Evolutionary conservation across 2,797 vertebrate genomes (phyloP), one percentile per base, ranked within the genome.

Genomic region (Sebastiscus albofasciatus): DNA sequence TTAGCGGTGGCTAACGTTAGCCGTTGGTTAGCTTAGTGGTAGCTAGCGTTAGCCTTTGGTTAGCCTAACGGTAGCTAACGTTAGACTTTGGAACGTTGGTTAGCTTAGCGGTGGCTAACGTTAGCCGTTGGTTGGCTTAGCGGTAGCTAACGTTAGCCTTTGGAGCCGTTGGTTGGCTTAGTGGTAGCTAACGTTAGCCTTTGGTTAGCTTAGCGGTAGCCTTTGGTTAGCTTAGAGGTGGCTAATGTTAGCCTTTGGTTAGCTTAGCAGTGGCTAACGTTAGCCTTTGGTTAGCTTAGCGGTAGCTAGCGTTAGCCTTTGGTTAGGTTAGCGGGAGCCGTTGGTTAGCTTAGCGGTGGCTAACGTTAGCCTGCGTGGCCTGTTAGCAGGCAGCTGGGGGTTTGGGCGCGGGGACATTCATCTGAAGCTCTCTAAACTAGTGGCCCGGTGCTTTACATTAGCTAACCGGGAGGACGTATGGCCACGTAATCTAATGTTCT

Each of bases 311-410:
- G 56, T 42, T 33, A 4, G 34, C 34, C 34, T 0, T 12, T 12
- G 11, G 3, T 11, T 34, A 34, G 4, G 10, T 34, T 11, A 0
- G 10, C 0, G 34, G 42, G 34, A 22, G 91, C 81, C 34, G 0
- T 12, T 36, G 34, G 34, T 36, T 36, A 36, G 2, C 33, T 33
- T 33, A 33, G 33, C 3, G 8, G 0, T 33, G 1, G 31, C 31
- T 31, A 31, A 1, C 33, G 33, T 9, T 33, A 33, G 33, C 79
- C 22, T 64, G 49, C 52, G 36, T 24, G 91, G 91, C 90, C 90
- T 90, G 80, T 67, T 81, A 78, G 75, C 90, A 92, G 88, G 93
- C 87, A 89, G 86, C 72, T 83, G 68, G 42, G 46, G 81, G 85
- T 92, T 91, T 89, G 10, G 67, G 75, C 79, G 81, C 82, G 34